Conservation (phyloP, 2,888 invertebrate species). For the Noctua janthe region DNA sequence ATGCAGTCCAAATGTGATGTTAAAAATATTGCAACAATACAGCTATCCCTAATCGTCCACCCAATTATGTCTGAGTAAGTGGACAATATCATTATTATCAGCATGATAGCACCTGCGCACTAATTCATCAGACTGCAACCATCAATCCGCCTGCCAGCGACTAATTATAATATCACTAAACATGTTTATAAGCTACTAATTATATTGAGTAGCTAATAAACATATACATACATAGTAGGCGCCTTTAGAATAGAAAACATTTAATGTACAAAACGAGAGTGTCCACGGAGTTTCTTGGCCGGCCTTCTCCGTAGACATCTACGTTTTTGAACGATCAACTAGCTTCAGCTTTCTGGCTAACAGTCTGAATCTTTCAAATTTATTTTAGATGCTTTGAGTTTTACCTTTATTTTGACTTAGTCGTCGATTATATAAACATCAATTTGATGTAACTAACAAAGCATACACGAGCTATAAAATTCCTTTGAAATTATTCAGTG, state of each 20-base stretch:
- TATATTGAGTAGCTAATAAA: not conserved
- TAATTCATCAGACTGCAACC: constrained; percentile 33
- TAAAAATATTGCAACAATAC: not conserved
- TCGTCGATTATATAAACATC: not conserved
- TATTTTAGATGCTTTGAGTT: not conserved
- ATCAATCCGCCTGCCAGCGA: constrained; percentile 19
- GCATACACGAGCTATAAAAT: constrained; percentile 13
- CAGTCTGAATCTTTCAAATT: not conserved
- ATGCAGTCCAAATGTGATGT: not conserved
- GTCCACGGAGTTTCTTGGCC: not conserved
- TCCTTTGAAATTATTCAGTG: constrained; percentile 3
- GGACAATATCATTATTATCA: constrained; percentile 29
- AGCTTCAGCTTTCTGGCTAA: not conserved
- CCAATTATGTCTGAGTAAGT: constrained; percentile 11
- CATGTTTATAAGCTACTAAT: constrained; percentile 32
- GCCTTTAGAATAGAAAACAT: not conserved
- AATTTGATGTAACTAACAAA: not conserved
- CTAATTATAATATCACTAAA: constrained; percentile 43
- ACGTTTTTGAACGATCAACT: not conserved
- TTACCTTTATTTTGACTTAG: not conserved
- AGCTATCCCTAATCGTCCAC: not conserved
- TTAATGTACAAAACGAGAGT: not conserved
- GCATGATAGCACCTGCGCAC: constrained; percentile 29
- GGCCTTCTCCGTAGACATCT: not conserved
- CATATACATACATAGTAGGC: not conserved